Base-by-base conservation (phyloP, 2,113 vertebrate genomes). In the Tupaia tana region DNA sequence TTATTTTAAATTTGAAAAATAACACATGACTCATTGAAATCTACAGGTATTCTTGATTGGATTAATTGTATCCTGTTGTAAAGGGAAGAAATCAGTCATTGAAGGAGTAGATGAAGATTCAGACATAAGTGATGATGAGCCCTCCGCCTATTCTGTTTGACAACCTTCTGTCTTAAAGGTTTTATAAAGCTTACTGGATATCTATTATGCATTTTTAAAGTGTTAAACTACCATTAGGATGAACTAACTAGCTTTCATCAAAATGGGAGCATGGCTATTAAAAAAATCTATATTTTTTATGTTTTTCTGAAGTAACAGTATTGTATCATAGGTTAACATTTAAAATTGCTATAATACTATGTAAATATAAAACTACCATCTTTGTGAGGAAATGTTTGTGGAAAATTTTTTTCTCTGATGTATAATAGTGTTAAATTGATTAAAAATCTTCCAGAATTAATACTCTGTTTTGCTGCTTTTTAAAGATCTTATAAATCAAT, bases 31-130 rank as follows among this genome's bases (percentile, higher is more conserved):
- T 70, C 56, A 88, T 94, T 98, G 94, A 61, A 86, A 97, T 97
- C 97, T 97, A 20, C 96, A 99, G 99, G 98, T 99, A 29, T 99
- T 99, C 92, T 97, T 99, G 97, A 98, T 99, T 84, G 99, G 99
- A 74, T 98, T 99, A 97, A 96, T 99, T 95, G 99, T 99, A 85
- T 99, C 99, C 24, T 99, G 99, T 98, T 99, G 99, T 98, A 99
- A 99, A 98, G 99, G 99, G 95, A 99, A 99, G 98, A 99, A 99
- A 96, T 99, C 99, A 0, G 99, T 99, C 98, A 99, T 99, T 96
- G 99, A 99, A 98, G 99, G 99, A 90, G 99, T 99, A 97, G 99
- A 99, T 95, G 99, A 99, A 20, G 99, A 99, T 97, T 99, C 99
- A 27, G 99, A 99, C 96, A 89, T 99, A 75, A 99, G 99, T 93